Evolutionary conservation across 1,140 invertebrate genomes (phyloP), one percentile per base, ranked within the genome.

Genomic region (Thaumetopoea pityocampa): DNA sequence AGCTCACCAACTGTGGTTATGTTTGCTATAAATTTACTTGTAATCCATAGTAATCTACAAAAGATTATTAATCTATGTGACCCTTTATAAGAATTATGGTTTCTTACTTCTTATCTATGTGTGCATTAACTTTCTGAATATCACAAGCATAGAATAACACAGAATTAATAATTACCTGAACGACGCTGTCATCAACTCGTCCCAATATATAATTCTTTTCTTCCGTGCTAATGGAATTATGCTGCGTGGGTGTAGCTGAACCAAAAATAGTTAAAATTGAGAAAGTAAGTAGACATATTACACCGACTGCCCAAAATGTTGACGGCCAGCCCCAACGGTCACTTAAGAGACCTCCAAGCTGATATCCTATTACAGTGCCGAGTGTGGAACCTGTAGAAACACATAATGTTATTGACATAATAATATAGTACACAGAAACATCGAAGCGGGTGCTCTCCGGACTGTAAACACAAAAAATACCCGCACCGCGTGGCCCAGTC

Each of bases 201-300:
- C 65, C 58, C 7, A 66, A 42, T 14, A 93, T 90, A 57, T 88
- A 90, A 4, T 78, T 65, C 36, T 83, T 86, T 61, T 93, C 92
- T 6, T 81, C 71, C 3, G 85, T 62, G 1, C 84, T 84, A 32
- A 93, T 92, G 6, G 76, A 67, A 5, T 87, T 88, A 69, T 92
- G 89, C 7, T 77, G 41, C 1, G 61, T 19, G 0, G 92, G 92
- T 1, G 68, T 62, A 0, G 77, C 71, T 5, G 74, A 71, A n/a
- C 80, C 74, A 11, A 86, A 76, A 0, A 83, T 15, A 0, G 77
- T 63, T 44, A 87, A 73, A 0, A 87, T 20, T 1, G 62, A 16
- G 20, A 80, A 82, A 40, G 64, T 71, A 0, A 80, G 4, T 0
- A 88, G 8, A 15, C 86, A 86, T 2, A 81, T 27, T 11, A 66